A percentile compares a stretch with the other conserved stretches of the same genome.
Conservation (phyloP, 2,888 invertebrate genomes). For the Tortricodes alternella region DNA sequence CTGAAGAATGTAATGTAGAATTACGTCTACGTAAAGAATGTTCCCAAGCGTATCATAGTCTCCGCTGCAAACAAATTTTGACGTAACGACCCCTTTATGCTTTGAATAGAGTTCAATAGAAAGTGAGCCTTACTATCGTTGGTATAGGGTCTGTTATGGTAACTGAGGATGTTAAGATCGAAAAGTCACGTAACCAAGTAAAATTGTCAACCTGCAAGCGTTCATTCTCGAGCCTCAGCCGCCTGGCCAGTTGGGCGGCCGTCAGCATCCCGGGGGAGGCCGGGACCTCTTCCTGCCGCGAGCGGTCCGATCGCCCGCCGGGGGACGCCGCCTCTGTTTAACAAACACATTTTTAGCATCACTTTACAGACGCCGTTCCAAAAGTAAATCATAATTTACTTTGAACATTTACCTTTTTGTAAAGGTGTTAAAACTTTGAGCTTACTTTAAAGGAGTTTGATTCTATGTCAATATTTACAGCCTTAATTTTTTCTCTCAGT, state of each 20-base stretch:
- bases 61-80: slow-evolving; percentile 9
- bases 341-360: slow-evolving; percentile 32
- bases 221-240: slow-evolving; percentile 90
- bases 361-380: slow-evolving; percentile 7
- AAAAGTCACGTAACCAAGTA: slow-evolving; percentile 4
- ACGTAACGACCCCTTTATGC: slow-evolving; percentile 3
- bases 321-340: slow-evolving; percentile 69
- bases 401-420: slow-evolving; percentile 23
- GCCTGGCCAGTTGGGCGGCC: slow-evolving; percentile 82
- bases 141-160: neutral
- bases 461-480: slow-evolving; percentile 28
- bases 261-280: slow-evolving; percentile 81
- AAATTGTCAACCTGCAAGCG: slow-evolving; percentile 80
- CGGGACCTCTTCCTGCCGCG: slow-evolving; percentile 73
- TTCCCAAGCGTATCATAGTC: slow-evolving; percentile 23
- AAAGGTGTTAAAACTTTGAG: slow-evolving; percentile 29
- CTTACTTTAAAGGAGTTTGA: slow-evolving; percentile 26
- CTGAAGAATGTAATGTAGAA: neutral
- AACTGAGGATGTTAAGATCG: neutral
- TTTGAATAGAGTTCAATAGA: neutral
- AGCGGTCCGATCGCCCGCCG: slow-evolving; percentile 71
- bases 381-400: slow-evolving; percentile 28
- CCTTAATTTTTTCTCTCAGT: slow-evolving; percentile 20
- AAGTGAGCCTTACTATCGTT: neutral
- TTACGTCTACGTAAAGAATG: slow-evolving; percentile 9